Evolutionary conservation across 2,113 vertebrate genomes (phyloP).

Genomic region (Heloderma charlesbogerti): DNA sequence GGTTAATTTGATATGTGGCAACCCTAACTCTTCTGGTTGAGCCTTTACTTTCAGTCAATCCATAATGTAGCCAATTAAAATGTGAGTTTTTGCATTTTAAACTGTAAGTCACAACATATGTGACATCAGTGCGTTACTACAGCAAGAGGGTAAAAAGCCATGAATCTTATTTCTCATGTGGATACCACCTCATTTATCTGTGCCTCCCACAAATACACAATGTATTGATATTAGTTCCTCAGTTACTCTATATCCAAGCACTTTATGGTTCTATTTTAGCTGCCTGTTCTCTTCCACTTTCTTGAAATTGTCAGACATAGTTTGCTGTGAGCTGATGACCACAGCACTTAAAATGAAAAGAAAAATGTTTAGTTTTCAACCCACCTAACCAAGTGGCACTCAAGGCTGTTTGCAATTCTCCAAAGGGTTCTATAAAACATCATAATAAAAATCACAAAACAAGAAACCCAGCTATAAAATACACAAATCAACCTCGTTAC

Average conservation of each 20-base stretch:
- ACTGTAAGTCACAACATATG: too few relatives aligned
- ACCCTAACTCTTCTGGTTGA: not conserved
- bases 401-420: not conserved
- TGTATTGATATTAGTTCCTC: not conserved
- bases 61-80: not conserved
- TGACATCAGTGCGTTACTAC: not conserved
- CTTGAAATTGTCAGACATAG: not conserved
- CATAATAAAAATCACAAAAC: not conserved
- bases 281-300: not conserved
- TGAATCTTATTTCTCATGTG: not conserved
- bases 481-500: not conserved
- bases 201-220: too few relatives aligned
- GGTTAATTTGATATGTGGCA: too few relatives aligned
- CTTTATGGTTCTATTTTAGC: not conserved
- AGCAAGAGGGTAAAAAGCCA: not conserved
- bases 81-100: too few relatives aligned
- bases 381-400: not conserved
- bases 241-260: not conserved
- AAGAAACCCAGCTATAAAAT: not conserved
- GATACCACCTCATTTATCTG: not conserved
- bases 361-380: not conserved
- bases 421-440: not conserved
- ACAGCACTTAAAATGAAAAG: not conserved
- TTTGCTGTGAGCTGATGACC: not conserved
- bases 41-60: not conserved